These are phyloP conservation scores for Beroe ovata DNA, from an alignment of 37 sponge, comb jelly and placozoan genomes.

Conservation along the genomic window DNA sequence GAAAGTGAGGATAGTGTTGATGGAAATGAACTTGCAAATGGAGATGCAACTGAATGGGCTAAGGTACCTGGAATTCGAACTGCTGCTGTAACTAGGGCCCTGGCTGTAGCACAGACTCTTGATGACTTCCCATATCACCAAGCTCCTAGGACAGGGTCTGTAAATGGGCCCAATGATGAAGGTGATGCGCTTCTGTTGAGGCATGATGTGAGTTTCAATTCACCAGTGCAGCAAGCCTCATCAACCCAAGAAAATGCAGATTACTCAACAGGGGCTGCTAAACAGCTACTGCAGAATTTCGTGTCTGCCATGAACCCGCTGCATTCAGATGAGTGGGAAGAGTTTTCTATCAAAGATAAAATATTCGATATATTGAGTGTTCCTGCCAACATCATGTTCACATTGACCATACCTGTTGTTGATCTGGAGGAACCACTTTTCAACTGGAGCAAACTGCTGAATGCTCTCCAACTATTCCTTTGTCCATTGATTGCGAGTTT, in stretches of 20 bases:
- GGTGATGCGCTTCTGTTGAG: conserved; percentile 21
- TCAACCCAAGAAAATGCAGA: not conserved
- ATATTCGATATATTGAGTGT: conserved; percentile 7
- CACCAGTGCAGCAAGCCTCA: not conserved
- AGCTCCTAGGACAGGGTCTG: not conserved
- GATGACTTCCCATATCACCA: not conserved
- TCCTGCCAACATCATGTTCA: conserved; percentile 76
- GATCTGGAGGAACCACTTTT: conserved; percentile 78
- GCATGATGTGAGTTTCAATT: not conserved
- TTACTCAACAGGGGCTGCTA: not conserved
- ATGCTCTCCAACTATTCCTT: conserved; percentile 75
- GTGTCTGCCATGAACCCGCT: not conserved
- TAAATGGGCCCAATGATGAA: not conserved
- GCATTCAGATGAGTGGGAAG: conserved; percentile 32
- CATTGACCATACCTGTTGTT: conserved; percentile 87
- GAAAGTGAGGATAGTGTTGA: not conserved
- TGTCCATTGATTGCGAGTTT: conserved; percentile 68
- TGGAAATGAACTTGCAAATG: not conserved
- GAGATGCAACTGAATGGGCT: conserved; percentile 29
- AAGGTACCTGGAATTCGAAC: conserved; percentile 8
- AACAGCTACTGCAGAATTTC: conserved; percentile 2
- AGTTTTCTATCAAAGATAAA: conserved; percentile 35
- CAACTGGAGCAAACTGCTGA: conserved; percentile 94
- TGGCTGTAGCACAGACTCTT: conserved; percentile 38
- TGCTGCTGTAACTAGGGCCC: conserved; percentile 16